Base-by-base conservation (phyloP, 2,888 invertebrate genomes). In the Griposia aprilina region DNA sequence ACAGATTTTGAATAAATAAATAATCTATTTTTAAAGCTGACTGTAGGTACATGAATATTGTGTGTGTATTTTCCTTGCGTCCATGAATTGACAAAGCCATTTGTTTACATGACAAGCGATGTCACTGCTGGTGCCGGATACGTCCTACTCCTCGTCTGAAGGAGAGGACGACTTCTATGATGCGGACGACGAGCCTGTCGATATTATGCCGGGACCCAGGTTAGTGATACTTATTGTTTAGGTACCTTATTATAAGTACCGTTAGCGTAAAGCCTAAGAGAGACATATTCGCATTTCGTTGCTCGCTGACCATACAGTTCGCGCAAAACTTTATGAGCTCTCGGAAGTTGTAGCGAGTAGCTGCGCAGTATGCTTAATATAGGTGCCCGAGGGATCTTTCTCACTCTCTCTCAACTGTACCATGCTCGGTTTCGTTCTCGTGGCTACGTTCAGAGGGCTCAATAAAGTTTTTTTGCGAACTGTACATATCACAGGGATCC, bases 131-230 rank as follows among this genome's bases (percentile, higher is more conserved):
- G 98, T 99, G 45, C 99, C 99, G 66, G 99, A 98, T 92, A 99
- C 98, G 80, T 99, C 99, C 1, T 99, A 99, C 95, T 99, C 99
- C n/a, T 99, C 99, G 91, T 99, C 99, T 52, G 99, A 99, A 94
- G 98, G 98, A 78, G 99, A 99, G 93, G 99, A 99, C 79, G 99
- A 99, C 95, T 99, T 98, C 96, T 99, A 98, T 94, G 99, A 99
- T 97, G 99, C 99, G 10, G 98, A 98, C 89, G 99, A 99, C 92
- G 98, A 97, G 83, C 95, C 95, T 0, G 91, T 90, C 0, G 87
- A 91, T 71, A 63, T 84, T 13, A 83, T 91, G 1, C 87, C 95
- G 0, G 94, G 93, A 0, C 92, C 95, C 78, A 95, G 95, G 97
- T 97, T 3, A 93, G 96, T 95, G n/a, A 23, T 7, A 69, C 5